phyloP scores from a whole-genome alignment of 2,797 vertebrate genomes.

The Pseudochromis fuscus region DNA sequence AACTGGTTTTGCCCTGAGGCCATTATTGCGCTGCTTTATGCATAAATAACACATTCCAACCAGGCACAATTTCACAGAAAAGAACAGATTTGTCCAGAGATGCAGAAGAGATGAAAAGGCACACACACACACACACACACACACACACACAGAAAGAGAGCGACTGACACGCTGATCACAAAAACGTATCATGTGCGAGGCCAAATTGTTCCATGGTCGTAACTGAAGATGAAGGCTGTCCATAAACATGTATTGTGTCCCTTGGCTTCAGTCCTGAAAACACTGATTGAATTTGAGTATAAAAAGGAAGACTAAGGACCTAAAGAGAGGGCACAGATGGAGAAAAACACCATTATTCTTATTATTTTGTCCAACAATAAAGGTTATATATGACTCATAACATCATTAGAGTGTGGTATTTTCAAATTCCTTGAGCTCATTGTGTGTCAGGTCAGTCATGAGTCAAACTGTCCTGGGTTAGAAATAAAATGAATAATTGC shows the following conservation, averaged over 20 bases:
- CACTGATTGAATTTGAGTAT: slow-evolving; percentile 38
- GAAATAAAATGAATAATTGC: neutral
- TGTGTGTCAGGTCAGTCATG: slow-evolving; percentile 36
- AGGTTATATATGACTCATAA: slow-evolving; percentile 49
- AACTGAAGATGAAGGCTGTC: slow-evolving; percentile 35
- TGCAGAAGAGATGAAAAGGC: slow-evolving; percentile 30
- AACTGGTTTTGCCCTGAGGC: slow-evolving; percentile 42
- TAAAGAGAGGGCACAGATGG: slow-evolving; percentile 18
- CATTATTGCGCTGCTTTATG: slow-evolving; percentile 46
- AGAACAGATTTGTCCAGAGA: slow-evolving; percentile 47
- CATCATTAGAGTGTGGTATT: slow-evolving; percentile 22
- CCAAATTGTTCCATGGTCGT: slow-evolving; percentile 52
- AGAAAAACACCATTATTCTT: slow-evolving; percentile 52
- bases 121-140: slow-evolving; percentile 8
- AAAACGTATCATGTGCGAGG: slow-evolving; percentile 42
- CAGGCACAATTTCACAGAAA: slow-evolving; percentile 35
- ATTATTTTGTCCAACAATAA: slow-evolving; percentile 46
- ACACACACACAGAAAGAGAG: neutral
- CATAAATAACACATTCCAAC: slow-evolving; percentile 52
- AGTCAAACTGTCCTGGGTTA: slow-evolving; percentile 24
- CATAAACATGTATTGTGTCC: slow-evolving; percentile 60
- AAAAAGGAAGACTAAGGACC: slow-evolving; percentile 38
- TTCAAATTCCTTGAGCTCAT: slow-evolving; percentile 5
- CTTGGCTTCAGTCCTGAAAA: slow-evolving; percentile 58
- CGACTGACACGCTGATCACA: neutral